Conservation (phyloP, 2,797 vertebrate genomes). For the Emydoidea blandingii region DNA sequence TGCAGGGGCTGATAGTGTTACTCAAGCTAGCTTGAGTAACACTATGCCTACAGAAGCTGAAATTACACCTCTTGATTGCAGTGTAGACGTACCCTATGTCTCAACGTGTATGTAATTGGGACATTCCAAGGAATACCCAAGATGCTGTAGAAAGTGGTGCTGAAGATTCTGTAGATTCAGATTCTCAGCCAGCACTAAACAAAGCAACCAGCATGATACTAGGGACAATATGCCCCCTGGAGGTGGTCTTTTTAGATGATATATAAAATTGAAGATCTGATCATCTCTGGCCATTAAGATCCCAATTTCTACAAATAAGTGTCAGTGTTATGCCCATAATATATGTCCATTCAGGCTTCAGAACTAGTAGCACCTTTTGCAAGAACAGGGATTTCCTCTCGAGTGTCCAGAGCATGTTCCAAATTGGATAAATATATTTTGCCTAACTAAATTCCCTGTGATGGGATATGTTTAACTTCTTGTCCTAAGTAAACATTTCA, state of each 20-base stretch:
- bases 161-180: not conserved
- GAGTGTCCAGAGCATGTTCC: conserved; percentile 35
- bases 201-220: not conserved
- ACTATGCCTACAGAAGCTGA: no score
- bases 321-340: not conserved
- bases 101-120: not conserved
- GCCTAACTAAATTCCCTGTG: conserved; percentile 23
- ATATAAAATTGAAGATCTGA: not conserved
- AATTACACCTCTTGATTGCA: no score
- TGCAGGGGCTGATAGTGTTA: not conserved
- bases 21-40: no score
- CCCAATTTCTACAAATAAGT: not conserved
- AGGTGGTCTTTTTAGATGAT: not conserved
- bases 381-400: conserved; percentile 5
- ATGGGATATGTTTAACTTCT: not conserved
- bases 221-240: not conserved
- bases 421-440: conserved; percentile 32
- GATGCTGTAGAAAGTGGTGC: not conserved
- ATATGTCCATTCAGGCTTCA: accelerated
- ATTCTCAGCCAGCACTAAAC: not conserved
- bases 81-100: not conserved
- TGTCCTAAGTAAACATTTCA: not conserved
- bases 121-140: not conserved
- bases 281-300: not conserved
- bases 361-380: not conserved